A percentile compares a stretch with the other conserved stretches of the same genome.
Evolutionary conservation across 2,113 vertebrate genomes (phyloP).

Genomic region (Asarcornis scutulata): DNA sequence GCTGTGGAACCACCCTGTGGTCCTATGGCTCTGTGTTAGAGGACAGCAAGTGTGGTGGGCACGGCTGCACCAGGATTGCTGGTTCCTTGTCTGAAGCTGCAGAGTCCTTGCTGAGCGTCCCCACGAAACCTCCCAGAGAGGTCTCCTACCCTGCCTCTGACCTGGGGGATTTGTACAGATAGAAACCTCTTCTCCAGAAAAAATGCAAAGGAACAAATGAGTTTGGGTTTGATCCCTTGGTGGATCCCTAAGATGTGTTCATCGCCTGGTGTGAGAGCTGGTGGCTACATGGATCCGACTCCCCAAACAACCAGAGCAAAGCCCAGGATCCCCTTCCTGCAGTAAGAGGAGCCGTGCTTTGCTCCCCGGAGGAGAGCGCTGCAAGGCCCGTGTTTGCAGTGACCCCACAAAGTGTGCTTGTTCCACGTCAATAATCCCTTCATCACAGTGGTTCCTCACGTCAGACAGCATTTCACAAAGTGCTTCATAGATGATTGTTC

Average conservation of each 20-base stretch:
- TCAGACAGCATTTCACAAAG: background rate
- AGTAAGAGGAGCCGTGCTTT: background rate
- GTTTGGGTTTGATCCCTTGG: background rate
- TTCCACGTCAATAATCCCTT: background rate
- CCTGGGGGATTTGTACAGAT: accelerated
- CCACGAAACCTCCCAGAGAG: background rate
- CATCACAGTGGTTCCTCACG: accelerated
- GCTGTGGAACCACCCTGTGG: background rate
- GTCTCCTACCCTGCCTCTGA: background rate
- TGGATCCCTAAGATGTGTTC: background rate
- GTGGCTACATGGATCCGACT: background rate
- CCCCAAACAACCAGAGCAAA: background rate
- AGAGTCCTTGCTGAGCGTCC: background rate
- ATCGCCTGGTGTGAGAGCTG: background rate
- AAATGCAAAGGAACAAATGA: background rate
- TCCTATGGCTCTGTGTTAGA: background rate
- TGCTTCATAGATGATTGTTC: background rate
- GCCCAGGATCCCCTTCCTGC: accelerated
- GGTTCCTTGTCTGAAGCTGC: background rate
- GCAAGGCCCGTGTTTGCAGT: accelerated
- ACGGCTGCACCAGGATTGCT: background rate
- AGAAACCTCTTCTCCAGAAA: background rate
- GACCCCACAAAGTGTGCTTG: background rate
- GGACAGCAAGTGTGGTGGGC: background rate
- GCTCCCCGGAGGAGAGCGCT: background rate